These are phyloP conservation scores for Glomeris maerens DNA, from an alignment of 1,140 invertebrate genomes.

Conservation along the genomic window DNA sequence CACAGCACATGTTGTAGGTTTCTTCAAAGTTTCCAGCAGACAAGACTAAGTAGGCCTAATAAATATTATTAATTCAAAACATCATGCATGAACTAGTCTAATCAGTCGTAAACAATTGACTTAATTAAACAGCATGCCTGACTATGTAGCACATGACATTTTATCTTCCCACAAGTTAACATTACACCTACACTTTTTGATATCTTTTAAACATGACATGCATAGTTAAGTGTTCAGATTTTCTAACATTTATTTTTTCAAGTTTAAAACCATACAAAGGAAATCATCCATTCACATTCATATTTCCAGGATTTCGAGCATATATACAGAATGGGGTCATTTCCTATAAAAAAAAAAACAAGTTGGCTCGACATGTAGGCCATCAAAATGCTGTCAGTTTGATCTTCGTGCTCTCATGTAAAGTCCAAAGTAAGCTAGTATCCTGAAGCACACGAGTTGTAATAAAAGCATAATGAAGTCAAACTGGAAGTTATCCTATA, in stretches of 20 bases:
- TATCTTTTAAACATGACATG: not conserved
- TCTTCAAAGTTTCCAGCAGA: not conserved
- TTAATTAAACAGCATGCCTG: not conserved
- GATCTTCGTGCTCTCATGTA: conserved; percentile 17
- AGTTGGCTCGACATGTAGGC: too few relatives aligned
- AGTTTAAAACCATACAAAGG: too few relatives aligned
- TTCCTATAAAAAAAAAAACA: too few relatives aligned
- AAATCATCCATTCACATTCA: too few relatives aligned
- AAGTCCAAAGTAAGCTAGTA: conserved; percentile 58
- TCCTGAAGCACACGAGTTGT: conserved; percentile 58
- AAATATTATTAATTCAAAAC: too few relatives aligned
- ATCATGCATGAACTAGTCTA: not conserved
- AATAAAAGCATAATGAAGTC: conserved; percentile 53
- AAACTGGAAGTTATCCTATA: conserved; percentile 49
- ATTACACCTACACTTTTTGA: not conserved
- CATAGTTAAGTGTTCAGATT: too few relatives aligned
- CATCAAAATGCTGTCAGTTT: too few relatives aligned
- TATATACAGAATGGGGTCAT: too few relatives aligned
- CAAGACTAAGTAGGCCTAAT: not conserved
- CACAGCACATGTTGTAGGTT: not conserved
- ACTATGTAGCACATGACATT: not conserved
- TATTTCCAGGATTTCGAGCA: too few relatives aligned
- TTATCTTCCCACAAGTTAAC: not conserved
- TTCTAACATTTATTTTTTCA: too few relatives aligned
- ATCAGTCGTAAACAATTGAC: not conserved